phyloP scores from a whole-genome alignment of 2,797 vertebrate genomes.

The Gouania willdenowi region DNA sequence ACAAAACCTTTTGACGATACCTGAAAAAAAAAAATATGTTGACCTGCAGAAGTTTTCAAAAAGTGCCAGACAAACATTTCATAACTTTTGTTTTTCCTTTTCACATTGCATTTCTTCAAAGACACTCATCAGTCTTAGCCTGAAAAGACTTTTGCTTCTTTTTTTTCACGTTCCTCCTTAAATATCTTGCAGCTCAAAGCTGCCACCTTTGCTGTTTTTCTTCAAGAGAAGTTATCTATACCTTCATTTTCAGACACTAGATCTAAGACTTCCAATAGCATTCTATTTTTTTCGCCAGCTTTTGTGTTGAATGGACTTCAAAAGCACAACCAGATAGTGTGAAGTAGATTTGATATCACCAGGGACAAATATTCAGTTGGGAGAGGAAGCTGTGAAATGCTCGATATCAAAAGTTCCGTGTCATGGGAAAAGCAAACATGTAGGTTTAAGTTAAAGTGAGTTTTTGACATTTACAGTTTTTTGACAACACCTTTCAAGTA shows the following conservation, averaged over 20 bases:
- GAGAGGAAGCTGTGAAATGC: constrained; percentile 12
- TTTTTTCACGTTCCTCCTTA: constrained; percentile 18
- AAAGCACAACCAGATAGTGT: constrained; percentile 39
- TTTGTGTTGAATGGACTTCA: constrained; percentile 54
- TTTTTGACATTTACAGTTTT: no score
- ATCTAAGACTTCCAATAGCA: constrained; percentile 20
- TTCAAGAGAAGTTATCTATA: constrained; percentile 13
- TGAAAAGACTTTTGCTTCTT: constrained; percentile 42
- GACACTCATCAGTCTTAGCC: constrained; percentile 28
- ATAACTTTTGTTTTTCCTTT: not conserved
- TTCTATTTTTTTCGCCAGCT: constrained; percentile 31
- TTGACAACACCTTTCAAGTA: constrained; percentile 1
- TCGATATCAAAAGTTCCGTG: not conserved
- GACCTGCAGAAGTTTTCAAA: constrained; percentile 1
- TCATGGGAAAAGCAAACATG: not conserved
- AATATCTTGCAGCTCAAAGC: constrained; percentile 48
- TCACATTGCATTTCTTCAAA: not conserved
- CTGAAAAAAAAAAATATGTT: no score
- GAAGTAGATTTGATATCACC: constrained; percentile 59
- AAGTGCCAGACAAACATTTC: no score
- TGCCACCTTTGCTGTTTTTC: constrained; percentile 13
- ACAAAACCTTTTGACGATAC: no score
- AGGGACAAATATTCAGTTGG: constrained; percentile 33
- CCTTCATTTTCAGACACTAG: constrained; percentile 13
- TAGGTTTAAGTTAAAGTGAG: constrained; percentile 20